Evolutionary conservation across 2,888 invertebrate species (phyloP).

Genomic region (Odontomyia ornata): DNA sequence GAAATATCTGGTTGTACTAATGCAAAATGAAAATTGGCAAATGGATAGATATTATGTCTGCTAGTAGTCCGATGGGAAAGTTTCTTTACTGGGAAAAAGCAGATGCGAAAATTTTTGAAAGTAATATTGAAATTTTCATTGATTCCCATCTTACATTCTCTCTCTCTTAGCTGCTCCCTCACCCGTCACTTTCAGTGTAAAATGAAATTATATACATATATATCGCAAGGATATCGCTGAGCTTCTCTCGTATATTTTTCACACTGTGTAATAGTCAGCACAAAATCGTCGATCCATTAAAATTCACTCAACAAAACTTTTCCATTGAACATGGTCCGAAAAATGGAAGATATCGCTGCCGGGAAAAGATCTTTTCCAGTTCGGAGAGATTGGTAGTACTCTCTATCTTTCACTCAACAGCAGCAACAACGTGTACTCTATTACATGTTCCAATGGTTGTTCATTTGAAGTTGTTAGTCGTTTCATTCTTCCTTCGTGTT

Average conservation of each 20-base stretch:
- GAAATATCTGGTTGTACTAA: background rate
- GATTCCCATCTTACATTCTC: background rate
- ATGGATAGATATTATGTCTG: background rate
- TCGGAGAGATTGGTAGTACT: background rate
- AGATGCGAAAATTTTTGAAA: too few species aligned
- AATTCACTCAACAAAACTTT: constrained; percentile 17
- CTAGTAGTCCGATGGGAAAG: constrained; percentile 1
- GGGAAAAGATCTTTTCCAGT: background rate
- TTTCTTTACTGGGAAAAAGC: background rate
- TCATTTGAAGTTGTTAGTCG: background rate
- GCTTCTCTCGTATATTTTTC: background rate
- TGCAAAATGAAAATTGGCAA: constrained; percentile 4
- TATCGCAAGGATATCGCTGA: too few species aligned
- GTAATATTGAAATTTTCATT: constrained; percentile 32
- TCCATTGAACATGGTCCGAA: background rate
- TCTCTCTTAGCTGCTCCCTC: too few species aligned
- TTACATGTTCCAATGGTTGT: background rate
- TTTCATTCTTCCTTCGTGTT: too few species aligned
- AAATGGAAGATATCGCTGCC: constrained; percentile 18
- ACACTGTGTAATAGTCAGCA: background rate
- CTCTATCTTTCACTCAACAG: too few species aligned
- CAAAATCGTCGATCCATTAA: background rate
- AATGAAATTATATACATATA: too few species aligned
- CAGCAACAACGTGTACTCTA: too few species aligned
- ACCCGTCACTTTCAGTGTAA: too few species aligned